phyloP scores from a whole-genome alignment of 2,113 vertebrate species.

The Otus sunia region DNA sequence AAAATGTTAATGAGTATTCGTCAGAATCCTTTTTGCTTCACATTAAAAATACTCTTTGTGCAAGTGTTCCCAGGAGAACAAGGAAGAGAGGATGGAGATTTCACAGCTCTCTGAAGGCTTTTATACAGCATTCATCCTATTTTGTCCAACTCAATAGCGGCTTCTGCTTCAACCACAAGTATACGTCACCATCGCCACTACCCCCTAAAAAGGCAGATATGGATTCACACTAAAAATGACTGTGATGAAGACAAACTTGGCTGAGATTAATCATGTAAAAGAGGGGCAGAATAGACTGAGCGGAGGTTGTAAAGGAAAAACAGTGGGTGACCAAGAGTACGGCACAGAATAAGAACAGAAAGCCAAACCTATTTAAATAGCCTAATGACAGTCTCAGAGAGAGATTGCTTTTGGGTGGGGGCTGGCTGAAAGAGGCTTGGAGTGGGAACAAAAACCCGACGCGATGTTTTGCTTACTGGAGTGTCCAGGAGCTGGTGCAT shows the following conservation, averaged over 20 bases:
- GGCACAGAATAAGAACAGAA: background rate
- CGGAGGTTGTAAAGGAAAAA: background rate
- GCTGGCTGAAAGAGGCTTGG: background rate
- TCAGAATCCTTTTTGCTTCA: constrained; percentile 58
- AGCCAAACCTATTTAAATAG: background rate
- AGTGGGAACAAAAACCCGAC: background rate
- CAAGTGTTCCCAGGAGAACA: constrained; percentile 59
- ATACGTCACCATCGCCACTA: background rate
- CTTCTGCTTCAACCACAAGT: constrained; percentile 55
- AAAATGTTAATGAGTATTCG: constrained; percentile 63
- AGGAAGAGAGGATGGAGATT: constrained; percentile 57
- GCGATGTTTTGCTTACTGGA: background rate
- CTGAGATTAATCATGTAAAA: background rate
- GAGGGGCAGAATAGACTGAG: background rate
- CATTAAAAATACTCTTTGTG: constrained; percentile 67
- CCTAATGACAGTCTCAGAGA: background rate
- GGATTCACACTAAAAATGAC: constrained; percentile 10
- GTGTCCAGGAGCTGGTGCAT: background rate
- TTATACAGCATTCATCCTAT: constrained; percentile 58
- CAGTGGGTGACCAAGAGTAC: background rate
- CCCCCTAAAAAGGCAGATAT: constrained; percentile 48
- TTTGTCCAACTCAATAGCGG: constrained; percentile 55
- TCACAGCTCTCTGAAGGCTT: constrained; percentile 64
- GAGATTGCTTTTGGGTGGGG: background rate
- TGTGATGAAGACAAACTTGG: constrained; percentile 25